Evolutionary conservation across 2,797 vertebrate species (phyloP).

Genomic region (Lepidocolaptes lacrymiger): DNA sequence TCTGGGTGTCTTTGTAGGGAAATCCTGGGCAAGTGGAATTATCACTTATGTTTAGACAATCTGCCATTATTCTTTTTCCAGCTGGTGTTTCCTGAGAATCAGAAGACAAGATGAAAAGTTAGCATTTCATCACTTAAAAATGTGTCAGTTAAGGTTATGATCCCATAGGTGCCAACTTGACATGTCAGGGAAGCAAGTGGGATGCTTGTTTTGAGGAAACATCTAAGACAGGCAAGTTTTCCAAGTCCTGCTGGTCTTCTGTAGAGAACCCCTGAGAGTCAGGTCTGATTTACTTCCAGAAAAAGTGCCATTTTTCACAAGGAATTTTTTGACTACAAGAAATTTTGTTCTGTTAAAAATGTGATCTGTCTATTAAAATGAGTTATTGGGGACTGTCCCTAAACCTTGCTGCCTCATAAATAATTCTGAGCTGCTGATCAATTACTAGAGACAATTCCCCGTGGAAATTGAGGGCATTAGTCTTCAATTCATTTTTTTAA

Average conservation of each 20-base stretch:
- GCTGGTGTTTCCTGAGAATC: conserved; percentile 46
- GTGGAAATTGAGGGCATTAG: background rate
- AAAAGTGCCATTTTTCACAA: background rate
- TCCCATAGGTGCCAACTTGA: background rate
- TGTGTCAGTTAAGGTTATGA: background rate
- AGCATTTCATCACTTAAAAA: background rate
- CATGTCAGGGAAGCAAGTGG: background rate
- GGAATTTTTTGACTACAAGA: background rate
- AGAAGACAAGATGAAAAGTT: conserved; percentile 3
- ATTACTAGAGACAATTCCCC: background rate
- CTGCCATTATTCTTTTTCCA: background rate
- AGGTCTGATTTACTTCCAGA: background rate
- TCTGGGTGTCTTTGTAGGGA: conserved; percentile 62
- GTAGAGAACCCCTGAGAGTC: background rate
- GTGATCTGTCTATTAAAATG: background rate
- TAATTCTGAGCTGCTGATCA: background rate
- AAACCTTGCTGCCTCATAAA: background rate
- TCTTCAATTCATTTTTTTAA: background rate
- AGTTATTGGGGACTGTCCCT: background rate
- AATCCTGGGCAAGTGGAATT: background rate
- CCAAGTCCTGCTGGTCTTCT: background rate
- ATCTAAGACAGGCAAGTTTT: background rate
- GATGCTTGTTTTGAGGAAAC: background rate
- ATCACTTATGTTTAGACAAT: background rate
- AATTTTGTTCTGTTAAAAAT: background rate